Base-by-base conservation (phyloP, 2,113 vertebrate species). In the Mus pahari region DNA sequence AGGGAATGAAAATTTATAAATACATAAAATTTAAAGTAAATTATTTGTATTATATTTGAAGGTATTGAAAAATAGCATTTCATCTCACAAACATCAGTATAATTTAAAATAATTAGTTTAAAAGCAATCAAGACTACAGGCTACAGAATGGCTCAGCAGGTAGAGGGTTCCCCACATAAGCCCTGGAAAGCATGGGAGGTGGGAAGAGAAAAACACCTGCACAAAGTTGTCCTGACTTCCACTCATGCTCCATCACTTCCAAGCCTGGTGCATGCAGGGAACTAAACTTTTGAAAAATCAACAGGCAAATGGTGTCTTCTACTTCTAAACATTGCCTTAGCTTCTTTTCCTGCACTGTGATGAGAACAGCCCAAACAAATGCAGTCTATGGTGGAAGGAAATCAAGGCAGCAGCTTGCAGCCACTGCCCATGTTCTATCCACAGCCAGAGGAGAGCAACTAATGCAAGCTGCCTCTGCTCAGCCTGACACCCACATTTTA, bases 11-110 rank as follows among this genome's bases (percentile, higher is more conserved):
- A 42, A 22, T 16, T 36, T 68, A 68, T 68, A 68, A 68, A 19
- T 33, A 50, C 33, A 83, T 39, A 28, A 81, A 62, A 60, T 39
- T 39, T 60, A 60, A 94, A 95, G 14, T n/a, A 96, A 93, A 87
- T 79, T 19, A 36, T 58, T 86, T 90, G 14, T 19, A 93, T 26
- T 91, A 95, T 45, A 82, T 91, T 92, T 92, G 82, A 12, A 91
- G n/a, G 19, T 92, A 45, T 55, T 84, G 1, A 94, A 81, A 96
- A 94, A 60, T 33, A 83, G 36, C 45, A 90, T 70, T 28, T 92
- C 5, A 3, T 96, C 33, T 45, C 55, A 92, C 10, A 92, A 91
- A 89, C 42, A 75, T 33, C 90, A 70, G 26, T 45, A 45, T 45
- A 45, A 84, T 60, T 82, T 60, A 83, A 60, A 82, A 60, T 22